These are phyloP conservation scores for Formica exsecta DNA, from an alignment of 1,140 invertebrate genomes.

Conservation along the genomic window DNA sequence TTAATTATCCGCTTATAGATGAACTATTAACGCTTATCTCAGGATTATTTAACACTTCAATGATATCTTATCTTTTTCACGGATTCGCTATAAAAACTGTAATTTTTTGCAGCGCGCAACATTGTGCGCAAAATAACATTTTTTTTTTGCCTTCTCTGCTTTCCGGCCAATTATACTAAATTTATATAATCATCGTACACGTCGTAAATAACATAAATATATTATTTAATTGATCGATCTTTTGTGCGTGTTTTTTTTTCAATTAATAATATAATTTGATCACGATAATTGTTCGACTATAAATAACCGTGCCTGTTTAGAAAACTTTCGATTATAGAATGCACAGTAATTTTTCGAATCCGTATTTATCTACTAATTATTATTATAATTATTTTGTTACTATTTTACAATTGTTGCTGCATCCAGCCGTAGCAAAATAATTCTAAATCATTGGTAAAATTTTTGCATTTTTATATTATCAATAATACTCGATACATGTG, in stretches of 20 bases:
- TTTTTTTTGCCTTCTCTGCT: slow-evolving; percentile 11
- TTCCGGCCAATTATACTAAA: slow-evolving; percentile 9
- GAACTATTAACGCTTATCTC: slow-evolving; percentile 23
- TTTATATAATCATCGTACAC: slow-evolving; percentile 27
- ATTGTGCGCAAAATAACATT: background rate
- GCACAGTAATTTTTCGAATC: background rate
- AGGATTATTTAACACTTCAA: slow-evolving; percentile 37
- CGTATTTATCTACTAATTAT: too few relatives aligned
- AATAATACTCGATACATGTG: background rate
- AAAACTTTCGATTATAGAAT: background rate
- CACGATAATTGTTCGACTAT: background rate
- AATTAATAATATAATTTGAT: background rate
- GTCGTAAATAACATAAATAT: background rate
- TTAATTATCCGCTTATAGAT: background rate
- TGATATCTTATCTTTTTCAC: slow-evolving; percentile 37
- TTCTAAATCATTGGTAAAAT: background rate
- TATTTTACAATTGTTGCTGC: background rate
- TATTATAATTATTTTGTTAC: too few relatives aligned
- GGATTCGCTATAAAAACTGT: slow-evolving; percentile 15
- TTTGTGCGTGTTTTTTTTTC: background rate
- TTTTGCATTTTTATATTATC: background rate
- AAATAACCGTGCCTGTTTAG: background rate
- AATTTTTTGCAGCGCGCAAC: slow-evolving; percentile 30
- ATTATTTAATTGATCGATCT: background rate
- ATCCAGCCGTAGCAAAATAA: background rate